phyloP scores from a whole-genome alignment of 1,140 invertebrate species.

The Danaus plexippus region DNA sequence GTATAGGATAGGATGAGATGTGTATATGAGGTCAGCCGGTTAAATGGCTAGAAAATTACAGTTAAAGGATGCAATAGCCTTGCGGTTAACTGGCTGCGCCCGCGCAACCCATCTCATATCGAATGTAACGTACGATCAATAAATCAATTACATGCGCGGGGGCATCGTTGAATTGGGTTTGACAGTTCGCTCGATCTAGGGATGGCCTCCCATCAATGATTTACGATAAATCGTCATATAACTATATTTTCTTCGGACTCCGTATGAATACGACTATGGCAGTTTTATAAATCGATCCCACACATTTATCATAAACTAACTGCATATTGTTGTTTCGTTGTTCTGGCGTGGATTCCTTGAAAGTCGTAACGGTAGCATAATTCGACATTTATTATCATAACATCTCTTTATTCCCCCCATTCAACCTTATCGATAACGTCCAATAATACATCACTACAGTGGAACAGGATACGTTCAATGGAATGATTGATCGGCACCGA shows the following conservation, averaged over 20 bases:
- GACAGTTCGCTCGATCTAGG: conserved; percentile 63
- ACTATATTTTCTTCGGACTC: no score
- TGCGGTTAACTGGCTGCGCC: conserved; percentile 36
- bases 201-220: conserved; percentile 34
- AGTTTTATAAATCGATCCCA: no score
- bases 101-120: conserved; percentile 52
- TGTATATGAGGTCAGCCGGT: conserved; percentile 56
- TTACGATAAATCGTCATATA: no score
- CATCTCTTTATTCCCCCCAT: no score
- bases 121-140: conserved; percentile 70
- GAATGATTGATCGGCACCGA: conserved; percentile 68
- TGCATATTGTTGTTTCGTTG: no score
- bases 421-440: conserved; percentile 11
- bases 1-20: conserved; percentile 43
- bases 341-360: no score
- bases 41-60: conserved; percentile 53
- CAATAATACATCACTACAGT: conserved; percentile 38
- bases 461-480: conserved; percentile 70
- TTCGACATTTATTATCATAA: no score
- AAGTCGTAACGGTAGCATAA: no score
- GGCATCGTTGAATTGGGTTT: conserved; percentile 67
- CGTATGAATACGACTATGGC: no score
- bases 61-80: conserved; percentile 60
- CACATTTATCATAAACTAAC: no score
- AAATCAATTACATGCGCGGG: conserved; percentile 69